Evolutionary conservation across 2,888 invertebrate species (phyloP), one percentile per base, ranked within the genome.

Genomic region (Ormyrus labotus): DNA sequence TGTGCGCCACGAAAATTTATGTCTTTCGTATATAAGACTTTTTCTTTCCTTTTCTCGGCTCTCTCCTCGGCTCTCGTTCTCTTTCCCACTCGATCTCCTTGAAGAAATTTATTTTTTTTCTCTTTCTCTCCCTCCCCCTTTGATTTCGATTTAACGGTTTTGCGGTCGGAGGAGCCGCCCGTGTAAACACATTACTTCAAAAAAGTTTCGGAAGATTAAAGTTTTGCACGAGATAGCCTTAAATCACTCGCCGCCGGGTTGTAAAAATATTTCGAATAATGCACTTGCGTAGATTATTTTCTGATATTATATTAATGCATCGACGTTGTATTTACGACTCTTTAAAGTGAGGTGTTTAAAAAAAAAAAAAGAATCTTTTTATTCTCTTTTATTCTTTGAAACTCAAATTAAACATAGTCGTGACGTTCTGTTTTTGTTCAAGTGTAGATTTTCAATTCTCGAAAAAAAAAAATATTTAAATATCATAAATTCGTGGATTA

Each of bases 1-100:
- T 64, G 69, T 55, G 67, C 61, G 71, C 80, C 78, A 76, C 71
- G 80, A 83, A 85, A 84, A 85, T 85, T 84, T 85, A 85, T 84
- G 83, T 77, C 80, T 76, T 70, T 74, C 64, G 74, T 83, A 67
- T 73, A 73, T 81, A 72, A 73, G 69, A 48, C 57, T 34, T 82
- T 74, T 73, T 73, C 76, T 78, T 83, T 72, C 75, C 75, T 77
- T 55, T 68, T 45, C 63, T 61, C 19, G 19, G 13, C 34, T 61
- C 34, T 61, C 34, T 61, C 57, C 58, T 68, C 77, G 34, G 34
- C 34, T 3, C 34, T 34, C 34, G 34, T 34, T 65, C 57, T 71
- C 65, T 34, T 34, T 34, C 34, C 34, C 34, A 51, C 60, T 64
- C 64, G 50, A 78, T 79, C 74, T 48, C 81, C 81, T 73, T 78